A percentile compares a stretch with the other conserved stretches of the same genome.
Conservation (phyloP, 2,113 vertebrate species). For the Verasper variegatus region DNA sequence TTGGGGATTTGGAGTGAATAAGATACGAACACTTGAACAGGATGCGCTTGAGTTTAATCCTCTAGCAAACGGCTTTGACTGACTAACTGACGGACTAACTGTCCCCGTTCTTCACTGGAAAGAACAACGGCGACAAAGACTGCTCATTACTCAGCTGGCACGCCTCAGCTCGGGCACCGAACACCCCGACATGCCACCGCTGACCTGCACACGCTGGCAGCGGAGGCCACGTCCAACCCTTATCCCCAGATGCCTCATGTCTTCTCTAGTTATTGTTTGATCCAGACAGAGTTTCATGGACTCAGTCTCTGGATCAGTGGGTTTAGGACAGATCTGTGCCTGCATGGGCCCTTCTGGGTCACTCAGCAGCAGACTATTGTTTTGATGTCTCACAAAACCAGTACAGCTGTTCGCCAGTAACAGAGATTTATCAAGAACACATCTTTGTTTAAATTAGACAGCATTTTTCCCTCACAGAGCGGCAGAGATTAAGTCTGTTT, state of each 20-base stretch:
- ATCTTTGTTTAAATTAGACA: conserved; percentile 6
- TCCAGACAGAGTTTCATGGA: conserved; percentile 61
- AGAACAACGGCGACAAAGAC: conserved; percentile 30
- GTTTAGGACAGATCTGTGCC: conserved; percentile 53
- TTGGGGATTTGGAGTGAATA: conserved; percentile 58
- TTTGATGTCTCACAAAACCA: background rate
- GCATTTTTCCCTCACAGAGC: background rate
- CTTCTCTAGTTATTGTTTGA: conserved; percentile 67
- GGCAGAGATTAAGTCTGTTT: conserved; percentile 25
- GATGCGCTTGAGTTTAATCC: conserved; percentile 49
- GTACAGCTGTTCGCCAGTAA: background rate
- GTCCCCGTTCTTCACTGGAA: conserved; percentile 38
- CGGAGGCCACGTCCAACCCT: conserved; percentile 7
- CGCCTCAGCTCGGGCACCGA: conserved; percentile 26
- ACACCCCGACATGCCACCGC: conserved; percentile 1
- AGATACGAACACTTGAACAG: conserved; percentile 51
- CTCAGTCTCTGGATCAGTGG: conserved; percentile 67
- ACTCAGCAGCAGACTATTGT: conserved; percentile 24
- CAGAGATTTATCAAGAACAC: conserved; percentile 4
- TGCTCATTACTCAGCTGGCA: conserved; percentile 27
- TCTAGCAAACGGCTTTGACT: conserved; percentile 36
- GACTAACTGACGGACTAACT: conserved; percentile 22
- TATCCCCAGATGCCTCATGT: conserved; percentile 50
- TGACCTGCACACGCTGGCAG: conserved; percentile 44
- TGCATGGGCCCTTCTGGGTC: conserved; percentile 58